Base-by-base conservation (phyloP, 2,113 vertebrate genomes). In the Ammospiza caudacuta region DNA sequence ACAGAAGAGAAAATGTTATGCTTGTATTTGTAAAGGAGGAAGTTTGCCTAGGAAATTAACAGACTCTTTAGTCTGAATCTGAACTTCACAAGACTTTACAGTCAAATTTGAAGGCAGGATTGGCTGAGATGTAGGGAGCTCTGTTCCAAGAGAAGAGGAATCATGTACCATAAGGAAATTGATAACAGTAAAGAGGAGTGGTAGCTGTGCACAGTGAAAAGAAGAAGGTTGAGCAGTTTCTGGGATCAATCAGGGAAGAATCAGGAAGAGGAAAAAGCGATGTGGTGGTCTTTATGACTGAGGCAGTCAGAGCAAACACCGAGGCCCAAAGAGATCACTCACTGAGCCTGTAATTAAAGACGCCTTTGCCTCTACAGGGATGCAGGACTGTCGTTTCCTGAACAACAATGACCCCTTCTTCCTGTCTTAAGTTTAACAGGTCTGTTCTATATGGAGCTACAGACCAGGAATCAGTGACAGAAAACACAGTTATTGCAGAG, bases 341-440 rank as follows among this genome's bases (percentile, higher is more conserved):
- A 7, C 29, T 58, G 14, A 52, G 29, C 31, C 11, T 41, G 5
- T 44, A 55, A 80, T 41, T 58, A 41, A 8, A 9, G 17, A 63
- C 33, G 21, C 18, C 37, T 68, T 67, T 70, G 66, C 35, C 51
- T 64, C 59, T 43, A 43, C 12, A 46, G 80, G 22, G 20, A 8
- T 1, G 1, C 19, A 23, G n/a, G 24, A 15, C 43, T 64, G 57
- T 57, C 0, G 0, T 37, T 31, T 33, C 64, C 25, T 23, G 29
- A 57, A 29, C 3, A 18, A 41, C 1, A 6, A 46, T 28, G 43
- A 54, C 29, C 24, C 27, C 31, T 47, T 68, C 73, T 74, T 31
- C 43, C 28, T 55, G 43, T 11, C n/a, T 55, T 37, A 13, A 9
- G 13, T 46, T 69, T n/a, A 25, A 35, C 12, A 67, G 13, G 3